Base-by-base conservation (phyloP, 2,888 invertebrate genomes). In the Ormyrus thymus region DNA sequence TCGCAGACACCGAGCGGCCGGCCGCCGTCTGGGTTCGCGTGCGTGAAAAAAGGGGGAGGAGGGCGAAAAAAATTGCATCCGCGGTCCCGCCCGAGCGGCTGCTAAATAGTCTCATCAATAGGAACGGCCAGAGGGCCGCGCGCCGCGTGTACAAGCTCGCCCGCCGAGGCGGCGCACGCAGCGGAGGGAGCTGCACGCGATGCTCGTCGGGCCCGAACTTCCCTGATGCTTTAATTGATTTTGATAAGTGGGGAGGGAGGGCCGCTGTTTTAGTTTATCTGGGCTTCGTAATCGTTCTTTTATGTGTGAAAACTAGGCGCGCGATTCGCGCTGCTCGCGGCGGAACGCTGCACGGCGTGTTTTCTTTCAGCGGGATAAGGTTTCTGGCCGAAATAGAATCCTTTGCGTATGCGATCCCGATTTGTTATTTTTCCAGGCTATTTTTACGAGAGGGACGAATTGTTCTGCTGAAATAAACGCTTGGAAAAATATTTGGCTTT, bases 101-200 rank as follows among this genome's bases (percentile, higher is more conserved):
- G 62, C 75, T 62, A 76, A 79, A 79, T 70, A 72, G 72, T 68
- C 76, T 62, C 68, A 66, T 74, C 64, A 70, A 74, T 78, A 66
- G 72, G 50, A 46, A 29, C 56, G 10, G 45, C 53, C 9, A 43
- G 29, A 53, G 53, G 75, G 51, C 46, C 61, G 55, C 71, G 71
- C 45, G 15, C 43, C 58, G 58, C 10, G 29, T 29, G 29, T 29
- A 58, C 13, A 29, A 7, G 29, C 45, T 45, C 15, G 45, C 45
- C 4, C 43, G 56, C 13, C 10, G 48, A 48, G 15, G 13, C 55
- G 58, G n/a, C n/a, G n/a, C 48, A 46, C 48, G 10, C 29, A 9
- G 51, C 15, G 3, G 29, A 29, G 29, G 29, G 29, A 29, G 1
- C 9, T 1, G 6, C 69, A 69, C 58, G 58, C 69, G 69, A 68